Base-by-base conservation (phyloP, 2,888 invertebrate genomes). In the Eumerus sabulonum region DNA sequence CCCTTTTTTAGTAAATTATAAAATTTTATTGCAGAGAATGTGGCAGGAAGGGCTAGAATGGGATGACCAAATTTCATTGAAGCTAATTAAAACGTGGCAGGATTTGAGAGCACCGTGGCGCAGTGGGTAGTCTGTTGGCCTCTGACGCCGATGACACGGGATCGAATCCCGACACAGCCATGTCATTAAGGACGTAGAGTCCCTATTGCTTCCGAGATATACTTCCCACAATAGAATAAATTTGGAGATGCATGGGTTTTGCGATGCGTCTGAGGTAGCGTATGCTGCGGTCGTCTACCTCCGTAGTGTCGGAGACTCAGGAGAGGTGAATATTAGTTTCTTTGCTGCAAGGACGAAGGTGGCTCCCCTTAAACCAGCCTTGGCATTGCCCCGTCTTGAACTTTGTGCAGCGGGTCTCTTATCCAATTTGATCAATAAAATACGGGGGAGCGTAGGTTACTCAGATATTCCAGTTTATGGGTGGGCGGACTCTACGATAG, bases 401-500 rank as follows among this genome's bases (percentile, higher is more conserved):
- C 56, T 66, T 4, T 66, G 66, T 18, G 64, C 54, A 9, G 63
- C 63, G 1, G 16, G 11, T 17, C 51, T 63, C 1, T n/a, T 63
- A n/a, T 2, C 44, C 4, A 44, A 36, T 14, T 27, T 62, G 12
- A 36, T 42, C 1, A 27, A 13, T 7, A 62, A 42, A 11, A 12
- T 62, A 12, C 27, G 40, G 0, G 62, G 27, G n/a, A 50, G 13
- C 19, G 19, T 40, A 7, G 27, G 51, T 1, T 62, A 42, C 44
- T 11, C 14, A 0, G 9, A 16, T 0, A 62, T 54, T 54, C 45
- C 54, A 9, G 12, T 51, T 4, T 66, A 54, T 42, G 62, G 60
- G 14, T 67, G 56, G 66, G 57, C 48, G 12, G 66, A 50, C 13
- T 67, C 56, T n/a, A n/a, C n/a, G n/a, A n/a, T n/a, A n/a, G n/a